Evolutionary conservation across 1,140 invertebrate species (phyloP), one percentile per base, ranked within the genome.

Genomic region (Euura saliciscinereae): DNA sequence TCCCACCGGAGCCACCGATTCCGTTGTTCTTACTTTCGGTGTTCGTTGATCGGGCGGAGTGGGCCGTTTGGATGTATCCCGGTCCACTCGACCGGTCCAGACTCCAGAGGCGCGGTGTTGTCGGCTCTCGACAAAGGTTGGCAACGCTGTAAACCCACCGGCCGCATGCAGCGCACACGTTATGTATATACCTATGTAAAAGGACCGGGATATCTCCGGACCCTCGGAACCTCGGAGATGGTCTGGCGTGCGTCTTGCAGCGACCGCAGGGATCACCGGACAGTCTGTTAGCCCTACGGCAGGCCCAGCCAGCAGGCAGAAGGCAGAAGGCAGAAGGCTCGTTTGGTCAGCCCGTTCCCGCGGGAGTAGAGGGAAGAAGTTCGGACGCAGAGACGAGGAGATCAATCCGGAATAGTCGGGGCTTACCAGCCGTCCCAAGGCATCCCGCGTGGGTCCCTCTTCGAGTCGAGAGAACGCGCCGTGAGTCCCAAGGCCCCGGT

Each of bases 401-500:
- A 59, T 59, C 51, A 59, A 59, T 59, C 51, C 51, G 51, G 51
- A 59, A n/a, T 59, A n/a, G 13, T n/a, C 51, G 51, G 13, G 51
- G 51, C 51, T 28, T 28, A 28, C 28, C 28, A 28, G 28, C 28
- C 28, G 28, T 28, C 28, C 28, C 28, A n/a, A 59, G 51, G 51
- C 51, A 59, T 59, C 51, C 51, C 51, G 51, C 51, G 51, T 59
- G 13, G 51, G 51, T 28, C 13, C 51, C 13, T 28, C 28, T 59
- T n/a, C 51, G 51, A 73, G 74, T 45, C 46, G 42, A 28, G 28
- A 70, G 65, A 70, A 28, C 66, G 66, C 13, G 66, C 75, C 74
- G 70, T 76, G 72, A 74, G 75, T 69, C 72, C 69, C 51, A 65
- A 71, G 75, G 71, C 72, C 71, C 75, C 73, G 74, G 80, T 81